Evolutionary conservation across 2,797 vertebrate species (phyloP), one percentile per base, ranked within the genome.

Genomic region (Crenuchus spilurus): DNA sequence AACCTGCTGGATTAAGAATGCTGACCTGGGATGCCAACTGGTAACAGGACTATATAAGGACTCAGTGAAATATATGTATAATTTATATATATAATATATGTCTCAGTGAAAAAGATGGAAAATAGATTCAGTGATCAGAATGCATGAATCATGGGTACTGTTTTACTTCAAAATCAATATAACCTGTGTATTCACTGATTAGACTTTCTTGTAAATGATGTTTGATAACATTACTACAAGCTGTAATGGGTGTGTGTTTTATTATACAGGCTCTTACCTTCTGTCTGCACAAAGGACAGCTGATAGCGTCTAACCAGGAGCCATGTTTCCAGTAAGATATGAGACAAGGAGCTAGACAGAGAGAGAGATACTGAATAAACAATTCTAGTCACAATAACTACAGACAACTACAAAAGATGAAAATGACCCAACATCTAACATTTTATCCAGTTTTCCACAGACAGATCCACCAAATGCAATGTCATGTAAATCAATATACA

Each of bases 261-360:
- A 37, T 30, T 54, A n/a, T 37, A 1, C 55, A n/a, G 64, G 28
- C 26, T 54, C 33, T 16, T 87, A 95, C 95, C 92, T 95, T 94
- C 83, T 95, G 92, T 84, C 94, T 92, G 84, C 94, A 95, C 72
- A 95, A 91, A 66, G 95, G 94, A 72, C 94, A 95, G 82, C 80
- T 94, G 86, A 96, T 89, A 2, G 94, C 93, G 6, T 92, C 90
- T 76, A 94, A 80, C 91, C 91, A 94, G 24, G 92, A 87, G 16
- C 92, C 90, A 0, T 95, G 93, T 79, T 92, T 95, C 94, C 94
- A 95, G 78, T 90, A 95, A 4, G 88, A 78, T 35, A 95, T 94
- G 69, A 95, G 88, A 86, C 94, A 96, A 58, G 91, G 86, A 62
- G 93, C 93, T 96, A 84, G n/a, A 82, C 37, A 75, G 74, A 61